Conservation (phyloP, 2,797 vertebrate species). For the Distichodus sexfasciatus region DNA sequence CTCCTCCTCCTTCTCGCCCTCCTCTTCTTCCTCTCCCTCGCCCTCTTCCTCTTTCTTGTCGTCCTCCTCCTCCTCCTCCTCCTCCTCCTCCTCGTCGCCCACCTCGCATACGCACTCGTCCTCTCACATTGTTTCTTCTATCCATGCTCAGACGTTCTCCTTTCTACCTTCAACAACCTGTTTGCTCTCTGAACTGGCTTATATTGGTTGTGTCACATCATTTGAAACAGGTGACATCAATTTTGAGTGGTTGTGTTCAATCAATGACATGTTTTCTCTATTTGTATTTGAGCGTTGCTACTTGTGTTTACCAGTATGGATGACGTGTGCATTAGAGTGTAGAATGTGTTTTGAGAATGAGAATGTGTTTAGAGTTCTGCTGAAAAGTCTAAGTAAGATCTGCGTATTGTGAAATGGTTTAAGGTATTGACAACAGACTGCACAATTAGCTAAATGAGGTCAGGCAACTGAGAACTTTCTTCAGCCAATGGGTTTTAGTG, state of each 20-base stretch:
- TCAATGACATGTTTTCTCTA: constrained; percentile 2
- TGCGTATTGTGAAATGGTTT: constrained; percentile 11
- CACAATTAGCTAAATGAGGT: constrained; percentile 13
- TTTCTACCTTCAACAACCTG: constrained; percentile 16
- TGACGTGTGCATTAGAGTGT: constrained; percentile 12
- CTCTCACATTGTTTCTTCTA: constrained; percentile 1
- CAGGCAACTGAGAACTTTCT: constrained; percentile 6
- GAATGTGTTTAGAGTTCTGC: constrained; percentile 13
- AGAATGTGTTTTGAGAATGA: constrained; percentile 21
- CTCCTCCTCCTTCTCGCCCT: too few species aligned
- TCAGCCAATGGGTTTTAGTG: constrained; percentile 20
- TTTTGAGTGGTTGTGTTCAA: constrained; percentile 26
- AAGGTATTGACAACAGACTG: constrained; percentile 13
- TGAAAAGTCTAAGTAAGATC: constrained; percentile 12
- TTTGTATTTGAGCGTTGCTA: background rate
- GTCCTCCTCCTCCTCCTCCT: too few species aligned
- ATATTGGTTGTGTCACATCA: constrained; percentile 20
- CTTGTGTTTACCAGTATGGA: constrained; percentile 19
- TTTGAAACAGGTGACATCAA: constrained; percentile 12
- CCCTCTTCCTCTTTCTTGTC: too few species aligned
- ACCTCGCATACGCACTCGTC: background rate
- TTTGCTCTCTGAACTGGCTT: constrained; percentile 6
- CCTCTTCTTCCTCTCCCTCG: too few species aligned
- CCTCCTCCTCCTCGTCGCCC: background rate
- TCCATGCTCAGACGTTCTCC: constrained; percentile 13